Evolutionary conservation across 2,797 vertebrate genomes (phyloP).

Genomic region (Gymnothorax reevesii): DNA sequence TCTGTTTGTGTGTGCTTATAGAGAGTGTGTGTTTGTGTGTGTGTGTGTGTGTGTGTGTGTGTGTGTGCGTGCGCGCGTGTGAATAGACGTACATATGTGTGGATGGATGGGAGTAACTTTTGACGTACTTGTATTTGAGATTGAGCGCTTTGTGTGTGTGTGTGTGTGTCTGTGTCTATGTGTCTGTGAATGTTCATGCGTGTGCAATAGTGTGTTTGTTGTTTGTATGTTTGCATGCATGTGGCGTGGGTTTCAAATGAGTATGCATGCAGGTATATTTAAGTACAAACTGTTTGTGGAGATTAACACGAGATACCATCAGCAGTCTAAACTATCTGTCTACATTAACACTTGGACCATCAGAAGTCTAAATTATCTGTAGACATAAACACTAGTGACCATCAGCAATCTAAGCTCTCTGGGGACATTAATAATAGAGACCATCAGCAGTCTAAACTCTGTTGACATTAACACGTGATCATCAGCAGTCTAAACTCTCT

Average conservation of each 20-base stretch:
- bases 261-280: no score
- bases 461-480: background rate
- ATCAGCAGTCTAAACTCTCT: background rate
- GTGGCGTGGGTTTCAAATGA: no score
- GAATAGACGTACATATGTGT: background rate
- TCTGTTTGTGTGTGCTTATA: background rate
- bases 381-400: background rate
- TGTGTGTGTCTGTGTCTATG: conserved; percentile 40
- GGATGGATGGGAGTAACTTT: background rate
- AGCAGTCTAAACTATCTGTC: no score
- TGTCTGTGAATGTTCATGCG: no score
- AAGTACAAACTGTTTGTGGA: no score
- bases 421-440: background rate
- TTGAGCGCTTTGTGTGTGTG: background rate
- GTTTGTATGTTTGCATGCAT: background rate
- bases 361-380: background rate
- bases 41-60: background rate
- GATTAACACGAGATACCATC: no score
- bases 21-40: background rate
- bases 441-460: no score
- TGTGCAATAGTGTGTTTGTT: background rate
- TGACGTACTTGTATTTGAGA: background rate
- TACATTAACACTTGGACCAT: background rate
- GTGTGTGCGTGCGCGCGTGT: background rate
- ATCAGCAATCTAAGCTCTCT: background rate